These are phyloP conservation scores for Salarias fasciatus DNA, from an alignment of 2,797 vertebrate genomes.

Conservation along the genomic window DNA sequence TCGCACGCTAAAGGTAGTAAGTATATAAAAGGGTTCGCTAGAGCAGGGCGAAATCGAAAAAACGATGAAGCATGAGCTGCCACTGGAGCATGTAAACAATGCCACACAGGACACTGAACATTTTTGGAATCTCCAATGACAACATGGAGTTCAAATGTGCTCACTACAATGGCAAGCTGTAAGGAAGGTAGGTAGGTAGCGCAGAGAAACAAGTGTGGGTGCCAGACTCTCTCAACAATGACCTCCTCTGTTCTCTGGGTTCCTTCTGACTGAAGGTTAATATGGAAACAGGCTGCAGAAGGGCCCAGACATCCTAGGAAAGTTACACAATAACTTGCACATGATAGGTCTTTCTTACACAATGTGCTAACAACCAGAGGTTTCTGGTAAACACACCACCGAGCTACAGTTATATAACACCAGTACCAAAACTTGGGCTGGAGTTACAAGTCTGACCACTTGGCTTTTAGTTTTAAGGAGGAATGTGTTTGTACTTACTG, in stretches of 20 bases:
- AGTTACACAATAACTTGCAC: slow-evolving; percentile 59
- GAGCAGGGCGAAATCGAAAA: background rate
- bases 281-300: slow-evolving; percentile 32
- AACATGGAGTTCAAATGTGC: slow-evolving; percentile 33
- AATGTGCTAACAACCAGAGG: slow-evolving; percentile 39
- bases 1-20: background rate
- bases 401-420: slow-evolving; percentile 62
- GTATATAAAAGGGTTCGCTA: background rate
- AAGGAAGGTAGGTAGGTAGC: background rate
- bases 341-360: slow-evolving; percentile 37
- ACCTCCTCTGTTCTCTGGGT: slow-evolving; percentile 56
- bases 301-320: slow-evolving; percentile 23
- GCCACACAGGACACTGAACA: background rate
- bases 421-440: slow-evolving; percentile 36
- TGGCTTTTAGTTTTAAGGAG: slow-evolving; percentile 12
- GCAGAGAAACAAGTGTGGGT: slow-evolving; percentile 30
- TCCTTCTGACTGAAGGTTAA: slow-evolving; percentile 14
- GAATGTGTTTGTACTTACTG: slow-evolving; percentile 87
- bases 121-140: slow-evolving; percentile 30
- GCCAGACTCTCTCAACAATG: slow-evolving; percentile 55
- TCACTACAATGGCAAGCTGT: slow-evolving; percentile 36
- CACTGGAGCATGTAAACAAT: slow-evolving; percentile 16
- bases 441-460: slow-evolving; percentile 28
- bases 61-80: slow-evolving; percentile 9
- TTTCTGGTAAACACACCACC: slow-evolving; percentile 60